Evolutionary conservation across 2,797 vertebrate genomes (phyloP).

Genomic region (Enteromius unitaeniatus): DNA sequence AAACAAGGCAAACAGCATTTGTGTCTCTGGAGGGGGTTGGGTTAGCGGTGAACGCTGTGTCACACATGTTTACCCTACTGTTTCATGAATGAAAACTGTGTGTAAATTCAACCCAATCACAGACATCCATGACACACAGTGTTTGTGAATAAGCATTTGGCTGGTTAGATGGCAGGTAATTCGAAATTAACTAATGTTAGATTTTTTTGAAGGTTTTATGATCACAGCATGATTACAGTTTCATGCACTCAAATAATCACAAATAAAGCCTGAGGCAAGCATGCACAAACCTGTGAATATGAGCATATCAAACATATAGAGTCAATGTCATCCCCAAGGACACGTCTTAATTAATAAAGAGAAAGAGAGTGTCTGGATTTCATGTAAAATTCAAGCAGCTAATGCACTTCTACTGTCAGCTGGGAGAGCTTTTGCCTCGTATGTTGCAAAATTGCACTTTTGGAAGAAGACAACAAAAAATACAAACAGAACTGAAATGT

Average conservation of each 20-base stretch:
- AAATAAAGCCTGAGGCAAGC: conserved; percentile 40
- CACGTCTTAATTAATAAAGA: conserved; percentile 65
- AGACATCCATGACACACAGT: neutral
- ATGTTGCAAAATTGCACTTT: neutral
- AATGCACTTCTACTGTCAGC: conserved; percentile 48
- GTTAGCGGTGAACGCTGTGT: conserved; percentile 14
- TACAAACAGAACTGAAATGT: neutral
- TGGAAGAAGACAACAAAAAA: neutral
- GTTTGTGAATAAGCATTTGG: neutral
- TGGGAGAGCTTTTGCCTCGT: conserved; percentile 11
- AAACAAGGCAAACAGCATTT: conserved; percentile 27
- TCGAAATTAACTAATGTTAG: neutral
- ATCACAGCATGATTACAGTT: neutral
- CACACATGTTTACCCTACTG: neutral
- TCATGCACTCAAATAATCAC: neutral
- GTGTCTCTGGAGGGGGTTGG: conserved; percentile 2
- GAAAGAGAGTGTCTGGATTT: conserved; percentile 42
- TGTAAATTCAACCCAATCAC: conserved; percentile 21
- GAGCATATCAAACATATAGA: conserved; percentile 64
- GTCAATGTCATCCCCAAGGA: conserved; percentile 77
- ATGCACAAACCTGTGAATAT: conserved; percentile 26
- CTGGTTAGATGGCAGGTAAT: neutral
- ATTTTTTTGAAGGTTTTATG: neutral
- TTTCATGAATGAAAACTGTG: conserved; percentile 39
- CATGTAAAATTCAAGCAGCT: conserved; percentile 38